phyloP scores from a whole-genome alignment of 2,113 vertebrate genomes.

The Proterorhinus semilunaris region DNA sequence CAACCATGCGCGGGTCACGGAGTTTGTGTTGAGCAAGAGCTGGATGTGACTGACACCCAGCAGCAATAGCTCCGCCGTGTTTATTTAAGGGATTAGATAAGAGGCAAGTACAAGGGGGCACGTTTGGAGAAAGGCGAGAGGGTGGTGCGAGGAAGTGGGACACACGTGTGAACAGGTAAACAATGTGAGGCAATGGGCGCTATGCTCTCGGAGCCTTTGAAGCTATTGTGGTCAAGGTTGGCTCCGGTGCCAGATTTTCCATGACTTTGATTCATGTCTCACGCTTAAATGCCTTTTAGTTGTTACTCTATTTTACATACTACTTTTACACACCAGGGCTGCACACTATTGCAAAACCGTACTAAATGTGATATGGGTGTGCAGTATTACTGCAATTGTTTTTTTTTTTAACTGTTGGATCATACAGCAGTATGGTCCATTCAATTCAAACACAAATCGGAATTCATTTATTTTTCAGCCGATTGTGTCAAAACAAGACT shows the following conservation, averaged over 20 bases:
- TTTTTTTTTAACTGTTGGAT: no score
- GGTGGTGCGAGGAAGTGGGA: not conserved
- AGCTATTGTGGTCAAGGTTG: not conserved
- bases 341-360: no score
- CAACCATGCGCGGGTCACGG: slow-evolving; percentile 94
- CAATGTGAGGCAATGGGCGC: not conserved
- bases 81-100: slow-evolving; percentile 60
- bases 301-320: no score
- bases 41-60: slow-evolving; percentile 82
- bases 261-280: not conserved
- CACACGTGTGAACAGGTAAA: not conserved
- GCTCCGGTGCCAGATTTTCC: not conserved
- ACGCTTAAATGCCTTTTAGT: not conserved
- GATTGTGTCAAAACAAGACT: no score
- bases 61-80: slow-evolving; percentile 70
- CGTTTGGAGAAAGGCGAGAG: not conserved
- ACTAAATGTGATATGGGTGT: no score
- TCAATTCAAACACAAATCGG: no score
- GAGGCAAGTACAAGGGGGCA: slow-evolving; percentile 56
- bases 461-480: no score
- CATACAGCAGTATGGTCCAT: no score
- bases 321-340: no score
- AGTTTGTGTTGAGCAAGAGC: slow-evolving; percentile 74
- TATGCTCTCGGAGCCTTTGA: not conserved
- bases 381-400: no score